Percentiles rank a stretch among this genome's conserved stretches.
These are phyloP conservation scores for Andrena flavipes DNA, from an alignment of 2,888 invertebrate genomes.

Conservation along the genomic window DNA sequence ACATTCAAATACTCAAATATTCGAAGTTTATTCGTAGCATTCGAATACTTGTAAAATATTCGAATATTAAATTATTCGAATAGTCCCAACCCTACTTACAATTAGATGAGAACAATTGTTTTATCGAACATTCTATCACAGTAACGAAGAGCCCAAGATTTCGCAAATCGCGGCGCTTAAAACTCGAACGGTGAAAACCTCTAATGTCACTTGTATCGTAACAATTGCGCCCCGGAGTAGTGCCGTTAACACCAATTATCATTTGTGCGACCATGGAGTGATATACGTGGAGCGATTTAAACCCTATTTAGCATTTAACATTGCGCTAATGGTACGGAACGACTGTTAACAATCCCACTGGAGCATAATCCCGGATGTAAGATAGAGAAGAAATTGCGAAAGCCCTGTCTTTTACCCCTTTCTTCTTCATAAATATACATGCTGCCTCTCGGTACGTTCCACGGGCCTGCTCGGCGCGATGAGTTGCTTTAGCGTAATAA, in stretches of 20 bases:
- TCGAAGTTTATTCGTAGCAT: no score
- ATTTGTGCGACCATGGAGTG: conserved; percentile 1
- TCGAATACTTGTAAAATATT: no score
- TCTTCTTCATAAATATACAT: conserved; percentile 46
- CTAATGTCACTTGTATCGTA: conserved; percentile 4
- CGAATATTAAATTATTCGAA: no score
- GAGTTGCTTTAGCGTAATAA: conserved; percentile 42
- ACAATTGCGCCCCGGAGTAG: neutral
- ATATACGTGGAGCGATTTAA: neutral
- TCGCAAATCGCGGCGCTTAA: neutral
- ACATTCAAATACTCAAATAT: no score
- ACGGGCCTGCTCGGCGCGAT: conserved; percentile 38
- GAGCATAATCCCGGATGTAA: conserved; percentile 35
- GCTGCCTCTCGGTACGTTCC: neutral
- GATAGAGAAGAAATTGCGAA: conserved; percentile 6
- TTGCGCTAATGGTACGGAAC: neutral
- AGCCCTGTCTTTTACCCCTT: conserved; percentile 26
- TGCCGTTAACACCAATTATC: conserved; percentile 40
- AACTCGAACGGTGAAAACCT: neutral
- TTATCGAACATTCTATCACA: neutral
- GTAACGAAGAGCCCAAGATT: conserved; percentile 16
- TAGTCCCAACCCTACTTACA: no score
- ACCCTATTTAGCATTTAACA: neutral
- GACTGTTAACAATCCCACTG: conserved; percentile 24
- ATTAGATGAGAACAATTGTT: no score